A percentile compares a stretch with the other conserved stretches of the same genome.
These are phyloP conservation scores for Lepidothrix coronata DNA, from an alignment of 2,113 vertebrate genomes.

Conservation along the genomic window DNA sequence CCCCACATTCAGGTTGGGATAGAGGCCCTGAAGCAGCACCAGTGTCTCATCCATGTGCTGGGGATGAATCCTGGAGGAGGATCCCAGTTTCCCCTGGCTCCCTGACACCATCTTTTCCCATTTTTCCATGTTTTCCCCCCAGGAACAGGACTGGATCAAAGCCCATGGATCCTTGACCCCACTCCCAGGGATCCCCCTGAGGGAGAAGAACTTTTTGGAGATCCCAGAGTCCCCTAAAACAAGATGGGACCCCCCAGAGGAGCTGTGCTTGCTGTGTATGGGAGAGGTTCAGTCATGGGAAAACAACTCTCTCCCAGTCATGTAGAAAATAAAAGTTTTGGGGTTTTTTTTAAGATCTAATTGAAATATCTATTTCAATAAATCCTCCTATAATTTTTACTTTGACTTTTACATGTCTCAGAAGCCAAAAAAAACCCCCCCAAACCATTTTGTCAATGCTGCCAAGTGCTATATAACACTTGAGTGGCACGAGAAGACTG, in stretches of 20 bases:
- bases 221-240: neutral
- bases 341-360: neutral
- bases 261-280: fast-evolving
- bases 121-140: no score
- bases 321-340: neutral
- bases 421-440: neutral
- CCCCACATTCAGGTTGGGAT: no score
- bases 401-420: neutral
- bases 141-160: no score
- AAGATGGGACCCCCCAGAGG: fast-evolving
- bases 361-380: neutral
- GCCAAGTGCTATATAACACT: neutral
- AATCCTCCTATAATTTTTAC: neutral
- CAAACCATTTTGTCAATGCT: neutral
- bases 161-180: no score
- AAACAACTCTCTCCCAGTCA: neutral
- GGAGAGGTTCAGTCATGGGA: neutral
- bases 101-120: no score
- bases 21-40: no score
- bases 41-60: no score
- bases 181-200: no score
- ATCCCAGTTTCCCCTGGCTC: no score
- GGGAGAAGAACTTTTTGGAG: neutral
- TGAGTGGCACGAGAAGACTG: neutral
- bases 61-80: no score